A percentile compares a stretch with the other conserved stretches of the same genome.
Conservation (phyloP, 1,140 invertebrate species). For the Procambarus clarkii region DNA sequence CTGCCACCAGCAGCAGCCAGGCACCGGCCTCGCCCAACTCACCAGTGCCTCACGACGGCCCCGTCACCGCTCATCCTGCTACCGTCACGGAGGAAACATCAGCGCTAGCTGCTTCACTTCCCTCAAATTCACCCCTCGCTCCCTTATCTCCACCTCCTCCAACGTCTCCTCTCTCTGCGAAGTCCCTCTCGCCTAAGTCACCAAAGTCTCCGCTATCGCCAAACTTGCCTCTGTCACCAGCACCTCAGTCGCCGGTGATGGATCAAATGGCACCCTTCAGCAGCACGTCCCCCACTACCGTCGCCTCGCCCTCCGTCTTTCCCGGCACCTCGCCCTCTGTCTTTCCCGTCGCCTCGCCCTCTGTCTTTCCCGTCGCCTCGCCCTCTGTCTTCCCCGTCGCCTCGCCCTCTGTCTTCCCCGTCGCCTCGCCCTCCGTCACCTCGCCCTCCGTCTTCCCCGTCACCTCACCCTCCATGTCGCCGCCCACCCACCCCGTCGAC, state of each 20-base stretch:
- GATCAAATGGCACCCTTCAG: neutral
- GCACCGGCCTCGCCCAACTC: constrained; percentile 52
- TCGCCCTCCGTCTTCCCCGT: constrained; percentile 28
- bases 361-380: constrained; percentile 32
- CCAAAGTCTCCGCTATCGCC: constrained; percentile 19
- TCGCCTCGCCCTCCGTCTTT: neutral
- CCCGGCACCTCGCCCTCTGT: no score
- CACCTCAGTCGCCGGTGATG: neutral
- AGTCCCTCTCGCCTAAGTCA: neutral
- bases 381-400: constrained; percentile 73
- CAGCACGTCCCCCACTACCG: constrained; percentile 10
- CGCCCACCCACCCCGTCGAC: constrained; percentile 68
- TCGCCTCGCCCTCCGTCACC: neutral
- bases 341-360: neutral
- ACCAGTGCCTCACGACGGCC: constrained; percentile 64
- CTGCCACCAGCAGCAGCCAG: neutral
- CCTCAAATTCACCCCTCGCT: constrained; percentile 27
- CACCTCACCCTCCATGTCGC: constrained; percentile 72
- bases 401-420: neutral
- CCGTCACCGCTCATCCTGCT: constrained; percentile 69
- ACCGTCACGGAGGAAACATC: constrained; percentile 69
- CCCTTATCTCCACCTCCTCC: constrained; percentile 46
- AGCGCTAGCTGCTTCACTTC: neutral
- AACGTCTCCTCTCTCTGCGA: constrained; percentile 28
- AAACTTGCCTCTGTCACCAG: constrained; percentile 2